A percentile compares a stretch with the other conserved stretches of the same genome.
Conservation (phyloP, 2,797 vertebrate genomes). For the Enteromius viviparus region DNA sequence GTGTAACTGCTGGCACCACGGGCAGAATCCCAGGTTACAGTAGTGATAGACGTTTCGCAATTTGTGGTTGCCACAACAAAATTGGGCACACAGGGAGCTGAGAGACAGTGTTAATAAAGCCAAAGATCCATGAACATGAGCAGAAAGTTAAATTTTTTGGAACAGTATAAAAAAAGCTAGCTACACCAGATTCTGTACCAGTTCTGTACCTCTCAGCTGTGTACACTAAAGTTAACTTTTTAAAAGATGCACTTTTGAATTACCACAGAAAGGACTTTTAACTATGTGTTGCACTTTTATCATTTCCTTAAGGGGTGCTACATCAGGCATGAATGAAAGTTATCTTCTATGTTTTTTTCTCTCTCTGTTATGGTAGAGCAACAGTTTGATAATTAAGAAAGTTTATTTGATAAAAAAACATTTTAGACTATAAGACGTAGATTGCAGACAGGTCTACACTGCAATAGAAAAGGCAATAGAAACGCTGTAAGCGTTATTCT, state of each 20-base stretch:
- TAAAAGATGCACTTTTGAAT: background rate
- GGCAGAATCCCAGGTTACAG: conserved; percentile 70
- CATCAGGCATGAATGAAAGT: background rate
- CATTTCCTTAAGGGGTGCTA: background rate
- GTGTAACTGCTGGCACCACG: conserved; percentile 69
- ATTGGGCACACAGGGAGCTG: conserved; percentile 78
- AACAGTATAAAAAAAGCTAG: background rate
- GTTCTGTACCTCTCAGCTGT: background rate
- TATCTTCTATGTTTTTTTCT: background rate
- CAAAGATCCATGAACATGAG: background rate
- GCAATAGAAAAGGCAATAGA: no score
- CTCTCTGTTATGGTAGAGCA: background rate
- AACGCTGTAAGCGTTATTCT: no score
- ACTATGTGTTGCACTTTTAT: background rate
- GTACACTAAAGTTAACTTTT: background rate
- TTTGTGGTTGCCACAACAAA: conserved; percentile 58
- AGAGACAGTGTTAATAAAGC: conserved; percentile 8
- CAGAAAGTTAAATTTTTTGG: background rate
- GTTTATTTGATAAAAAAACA: background rate
- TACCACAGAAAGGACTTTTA: background rate
- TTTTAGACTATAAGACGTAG: no score
- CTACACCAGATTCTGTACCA: no score
- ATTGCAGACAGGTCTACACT: no score
- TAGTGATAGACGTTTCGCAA: conserved; percentile 68
- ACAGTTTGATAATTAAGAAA: background rate